These are phyloP conservation scores for Sepiola atlantica DNA, from an alignment of 2,888 invertebrate species.

Conservation along the genomic window DNA sequence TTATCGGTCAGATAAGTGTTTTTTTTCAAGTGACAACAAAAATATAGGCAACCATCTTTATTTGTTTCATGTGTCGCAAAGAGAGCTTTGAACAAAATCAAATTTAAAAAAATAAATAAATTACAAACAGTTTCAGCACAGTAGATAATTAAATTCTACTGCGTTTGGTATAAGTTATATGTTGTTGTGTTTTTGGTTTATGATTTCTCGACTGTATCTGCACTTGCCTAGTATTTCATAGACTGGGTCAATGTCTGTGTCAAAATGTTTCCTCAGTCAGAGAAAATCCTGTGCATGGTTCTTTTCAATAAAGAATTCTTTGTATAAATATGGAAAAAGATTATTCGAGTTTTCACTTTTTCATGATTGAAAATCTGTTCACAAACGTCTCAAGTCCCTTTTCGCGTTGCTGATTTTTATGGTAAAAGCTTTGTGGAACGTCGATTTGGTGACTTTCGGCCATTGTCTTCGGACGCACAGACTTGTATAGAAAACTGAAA, in stretches of 20 bases:
- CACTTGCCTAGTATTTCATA: too few species aligned
- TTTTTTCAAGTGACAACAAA: too few species aligned
- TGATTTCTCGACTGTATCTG: too few species aligned
- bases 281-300: neutral
- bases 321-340: neutral
- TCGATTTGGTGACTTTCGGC: conserved; percentile 24
- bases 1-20: too few species aligned
- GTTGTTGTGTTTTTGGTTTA: neutral
- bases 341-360: neutral
- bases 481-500: conserved; percentile 35
- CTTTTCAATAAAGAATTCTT: neutral
- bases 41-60: too few species aligned
- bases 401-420: conserved; percentile 43
- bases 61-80: too few species aligned
- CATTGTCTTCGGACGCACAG: neutral
- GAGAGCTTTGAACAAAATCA: too few species aligned
- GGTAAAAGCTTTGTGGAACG: conserved; percentile 41
- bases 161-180: neutral
- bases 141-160: too few species aligned
- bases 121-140: too few species aligned
- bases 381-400: conserved; percentile 12
- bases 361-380: neutral
- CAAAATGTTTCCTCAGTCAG: neutral
- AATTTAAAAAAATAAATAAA: too few species aligned
- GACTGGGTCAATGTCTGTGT: neutral